These are phyloP conservation scores for Megalopta genalis DNA, from an alignment of 1,140 invertebrate species.

Conservation along the genomic window DNA sequence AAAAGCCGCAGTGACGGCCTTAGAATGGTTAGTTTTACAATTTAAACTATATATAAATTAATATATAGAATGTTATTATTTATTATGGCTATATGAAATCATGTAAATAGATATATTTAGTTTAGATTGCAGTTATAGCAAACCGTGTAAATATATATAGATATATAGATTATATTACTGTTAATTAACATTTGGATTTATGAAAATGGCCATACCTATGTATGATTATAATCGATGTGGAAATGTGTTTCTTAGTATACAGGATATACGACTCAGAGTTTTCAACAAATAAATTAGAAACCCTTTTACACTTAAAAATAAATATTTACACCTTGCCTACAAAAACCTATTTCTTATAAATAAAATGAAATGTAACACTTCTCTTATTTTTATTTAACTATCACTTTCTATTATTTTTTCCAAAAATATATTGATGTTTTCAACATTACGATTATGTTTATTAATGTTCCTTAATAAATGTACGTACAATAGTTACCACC, in stretches of 20 bases:
- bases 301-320: no score
- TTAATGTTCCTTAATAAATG: not conserved
- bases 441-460: no score
- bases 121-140: no score
- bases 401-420: not conserved
- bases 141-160: no score
- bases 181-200: no score
- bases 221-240: no score
- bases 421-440: not conserved
- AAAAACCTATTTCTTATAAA: not conserved
- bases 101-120: no score
- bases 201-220: no score
- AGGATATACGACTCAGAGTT: no score
- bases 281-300: no score
- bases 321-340: not conserved
- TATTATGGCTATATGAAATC: not conserved
- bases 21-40: constrained; percentile 3
- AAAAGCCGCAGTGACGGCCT: not conserved
- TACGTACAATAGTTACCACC: constrained; percentile 2
- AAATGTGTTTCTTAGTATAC: no score
- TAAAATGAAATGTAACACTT: not conserved
- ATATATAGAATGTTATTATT: not conserved
- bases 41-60: not conserved
- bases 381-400: not conserved
- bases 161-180: no score